A percentile compares a stretch with the other conserved stretches of the same genome.
Evolutionary conservation across 1,140 invertebrate species (phyloP).

Genomic region (Drosophila ironensis): DNA sequence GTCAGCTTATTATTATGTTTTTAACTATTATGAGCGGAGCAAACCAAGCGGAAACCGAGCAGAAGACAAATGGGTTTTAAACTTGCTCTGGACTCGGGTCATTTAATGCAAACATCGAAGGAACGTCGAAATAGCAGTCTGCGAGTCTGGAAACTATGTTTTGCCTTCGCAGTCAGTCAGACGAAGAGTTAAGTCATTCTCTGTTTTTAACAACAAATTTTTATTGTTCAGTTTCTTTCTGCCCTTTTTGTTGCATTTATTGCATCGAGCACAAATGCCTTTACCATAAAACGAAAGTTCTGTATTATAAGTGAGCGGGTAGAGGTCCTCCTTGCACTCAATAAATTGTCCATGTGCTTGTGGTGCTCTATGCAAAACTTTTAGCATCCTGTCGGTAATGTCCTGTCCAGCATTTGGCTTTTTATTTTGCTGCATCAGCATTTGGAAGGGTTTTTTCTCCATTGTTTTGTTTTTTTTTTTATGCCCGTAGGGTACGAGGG

Average conservation of each 20-base stretch:
- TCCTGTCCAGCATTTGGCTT: constrained; percentile 24
- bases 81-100: too few species aligned
- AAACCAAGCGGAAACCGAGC: too few species aligned
- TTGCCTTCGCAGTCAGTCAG: constrained; percentile 19
- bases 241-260: too few species aligned
- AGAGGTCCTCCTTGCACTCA: constrained; percentile 3
- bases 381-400: constrained; percentile 35
- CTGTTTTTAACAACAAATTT: constrained; percentile 22
- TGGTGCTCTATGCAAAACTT: constrained; percentile 42
- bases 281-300: constrained; percentile 29
- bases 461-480: constrained; percentile 15
- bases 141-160: too few species aligned
- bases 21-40: too few species aligned
- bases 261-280: constrained; percentile 1
- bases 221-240: constrained; percentile 27
- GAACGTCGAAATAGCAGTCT: too few species aligned
- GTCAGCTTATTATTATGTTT: too few species aligned
- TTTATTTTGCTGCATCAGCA: constrained; percentile 53
- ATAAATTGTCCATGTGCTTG: constrained; percentile 32
- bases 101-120: too few species aligned
- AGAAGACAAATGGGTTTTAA: too few species aligned
- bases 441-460: constrained; percentile 9
- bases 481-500: too few species aligned
- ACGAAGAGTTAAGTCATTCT: background rate
- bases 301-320: background rate